A percentile compares a stretch with the other conserved stretches of the same genome.
Conservation (phyloP, 2,113 vertebrate genomes). For the Mugil cephalus region DNA sequence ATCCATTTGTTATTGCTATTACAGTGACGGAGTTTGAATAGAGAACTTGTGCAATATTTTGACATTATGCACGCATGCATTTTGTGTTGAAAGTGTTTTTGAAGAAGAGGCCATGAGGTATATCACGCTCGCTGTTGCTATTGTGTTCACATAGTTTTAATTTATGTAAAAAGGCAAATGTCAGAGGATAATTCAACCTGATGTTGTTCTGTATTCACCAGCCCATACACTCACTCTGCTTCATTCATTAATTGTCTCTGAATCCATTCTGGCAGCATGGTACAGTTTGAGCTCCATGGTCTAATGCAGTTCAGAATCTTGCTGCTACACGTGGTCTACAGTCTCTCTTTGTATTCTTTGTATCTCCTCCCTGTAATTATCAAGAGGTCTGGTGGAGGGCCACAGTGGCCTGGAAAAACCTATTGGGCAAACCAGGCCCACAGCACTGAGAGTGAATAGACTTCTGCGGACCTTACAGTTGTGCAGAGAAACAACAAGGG, state of each 20-base stretch:
- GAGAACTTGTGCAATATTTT: neutral
- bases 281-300: slow-evolving; percentile 1
- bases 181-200: neutral
- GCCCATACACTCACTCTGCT: neutral
- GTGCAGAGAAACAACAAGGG: slow-evolving; percentile 1
- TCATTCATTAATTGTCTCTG: slow-evolving; percentile 12
- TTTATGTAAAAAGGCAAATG: no score
- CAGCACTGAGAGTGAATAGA: slow-evolving; percentile 31
- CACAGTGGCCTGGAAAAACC: slow-evolving; percentile 56
- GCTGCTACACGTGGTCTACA: slow-evolving; percentile 29
- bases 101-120: neutral
- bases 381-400: slow-evolving; percentile 31
- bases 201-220: neutral
- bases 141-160: neutral
- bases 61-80: neutral
- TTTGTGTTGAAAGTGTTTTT: neutral
- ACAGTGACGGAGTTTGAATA: neutral
- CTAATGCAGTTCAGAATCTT: slow-evolving; percentile 14
- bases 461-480: slow-evolving; percentile 22
- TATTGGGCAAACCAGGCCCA: slow-evolving; percentile 8
- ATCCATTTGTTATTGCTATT: neutral
- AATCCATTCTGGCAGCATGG: slow-evolving; percentile 28
- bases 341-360: slow-evolving; percentile 3
- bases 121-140: no score
- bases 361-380: slow-evolving; percentile 27